phyloP scores from a whole-genome alignment of 2,888 invertebrate genomes.

The Epistrophe eligans region DNA sequence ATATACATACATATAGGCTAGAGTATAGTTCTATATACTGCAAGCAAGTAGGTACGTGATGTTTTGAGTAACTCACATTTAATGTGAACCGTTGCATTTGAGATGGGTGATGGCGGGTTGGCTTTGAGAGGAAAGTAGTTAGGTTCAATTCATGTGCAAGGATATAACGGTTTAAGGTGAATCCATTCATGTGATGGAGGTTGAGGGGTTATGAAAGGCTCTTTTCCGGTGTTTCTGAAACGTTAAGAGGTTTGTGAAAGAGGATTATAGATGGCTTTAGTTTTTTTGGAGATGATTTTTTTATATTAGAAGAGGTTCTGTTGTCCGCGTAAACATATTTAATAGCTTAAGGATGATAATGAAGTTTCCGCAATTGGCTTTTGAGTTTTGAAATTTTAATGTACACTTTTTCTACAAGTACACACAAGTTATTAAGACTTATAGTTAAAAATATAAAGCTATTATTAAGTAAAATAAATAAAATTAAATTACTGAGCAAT shows the following conservation, averaged over 20 bases:
- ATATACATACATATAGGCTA: too few relatives aligned
- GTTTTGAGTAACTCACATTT: conserved; percentile 40
- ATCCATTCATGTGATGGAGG: conserved; percentile 11
- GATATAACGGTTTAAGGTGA: conserved; percentile 36
- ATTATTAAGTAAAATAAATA: too few relatives aligned
- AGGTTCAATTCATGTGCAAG: conserved; percentile 38
- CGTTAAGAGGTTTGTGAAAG: conserved; percentile 5
- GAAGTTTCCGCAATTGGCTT: background rate
- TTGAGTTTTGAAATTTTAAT: background rate
- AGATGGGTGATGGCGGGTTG: background rate
- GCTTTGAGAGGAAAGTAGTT: conserved; percentile 29
- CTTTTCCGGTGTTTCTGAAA: conserved; percentile 23
- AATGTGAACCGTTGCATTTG: conserved; percentile 46
- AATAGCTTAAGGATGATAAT: background rate
- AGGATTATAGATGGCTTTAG: background rate
- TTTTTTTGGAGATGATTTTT: conserved; percentile 1
- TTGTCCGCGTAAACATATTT: conserved; percentile 2
- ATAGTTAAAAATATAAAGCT: too few relatives aligned
- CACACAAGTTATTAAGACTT: too few relatives aligned
- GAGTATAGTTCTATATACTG: conserved; percentile 1
- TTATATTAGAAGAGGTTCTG: background rate
- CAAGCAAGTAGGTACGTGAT: conserved; percentile 50
- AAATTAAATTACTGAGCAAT: too few relatives aligned
- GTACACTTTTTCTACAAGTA: background rate
- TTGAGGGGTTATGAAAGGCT: background rate